Base-by-base conservation (phyloP, 2,888 invertebrate species). In the Pollenia amentaria region DNA sequence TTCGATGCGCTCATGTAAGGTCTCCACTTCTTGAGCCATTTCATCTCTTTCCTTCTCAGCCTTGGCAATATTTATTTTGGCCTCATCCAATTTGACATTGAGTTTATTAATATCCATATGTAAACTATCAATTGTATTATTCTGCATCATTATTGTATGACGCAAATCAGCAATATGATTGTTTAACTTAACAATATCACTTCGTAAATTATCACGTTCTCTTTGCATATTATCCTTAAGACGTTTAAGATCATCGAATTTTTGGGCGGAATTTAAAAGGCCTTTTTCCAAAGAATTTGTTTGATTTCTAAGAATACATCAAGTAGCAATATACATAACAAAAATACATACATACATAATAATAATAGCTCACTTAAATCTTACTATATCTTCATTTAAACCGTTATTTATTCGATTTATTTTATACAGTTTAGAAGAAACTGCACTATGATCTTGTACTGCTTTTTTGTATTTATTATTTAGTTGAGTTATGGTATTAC, bases 101-200 rank as follows among this genome's bases (percentile, higher is more conserved):
- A 91, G 73, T 85, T 91, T 92, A 60, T 89, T 89, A 40, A 92
- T 89, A 69, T 92, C 92, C 72, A 91, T 81, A 73, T 90, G 90
- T 8, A 92, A 88, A 21, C 88, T 89, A 62, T 91, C 91, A 6
- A 91, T 90, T 16, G 87, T 89, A 67, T 90, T 91, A n/a, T 83
- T 84, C 69, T 90, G 90, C 81, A 91, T 84, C 89, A 91, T 90
- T 65, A 92, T 91, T 4, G 90, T 89, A 55, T 92, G 91, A 40
- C 89, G 89, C 46, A 91, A 84, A 65, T 91, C 92, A 16, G 89
- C 89, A 1, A 91, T 89, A 29, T 87, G 67, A 80, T 91, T 92
- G 42, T 90, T 91, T 42, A 90, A 55, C 78, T 92, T 92, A 0
- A 89, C 81, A 18, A 92, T 89, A 69, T 92, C 91, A 64, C 90